Base-by-base conservation (phyloP, 2,888 invertebrate species). In the Camptogramma bilineatum region DNA sequence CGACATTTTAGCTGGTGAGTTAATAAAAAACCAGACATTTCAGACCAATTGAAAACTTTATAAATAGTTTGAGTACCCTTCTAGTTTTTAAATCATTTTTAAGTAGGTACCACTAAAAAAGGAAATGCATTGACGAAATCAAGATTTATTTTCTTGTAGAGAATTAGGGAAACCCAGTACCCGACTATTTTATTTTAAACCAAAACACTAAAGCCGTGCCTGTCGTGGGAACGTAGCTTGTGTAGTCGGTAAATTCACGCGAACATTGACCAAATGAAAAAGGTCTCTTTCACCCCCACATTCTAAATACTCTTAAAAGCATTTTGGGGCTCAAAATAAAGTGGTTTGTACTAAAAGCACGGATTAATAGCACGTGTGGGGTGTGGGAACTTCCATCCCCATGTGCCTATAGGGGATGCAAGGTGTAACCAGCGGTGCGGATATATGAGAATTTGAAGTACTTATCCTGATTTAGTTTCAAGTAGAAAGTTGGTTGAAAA, bases 161-260 rank as follows among this genome's bases (percentile, higher is more conserved):
- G 16, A 42, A 17, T 44, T 44, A 16, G 17, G 16, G 17, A 44
- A 17, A 44, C 16, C 4, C 4, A 44, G 16, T 44, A 16, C 13
- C 44, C 16, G 13, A 5, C 10, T 44, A 0, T 44, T 44, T 42
- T 16, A 17, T 44, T 5, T 44, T 44, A 18, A 39, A 39, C 28
- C n/a, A 9, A 31, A 21, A 48, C n/a, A 21, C 18, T 31, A 52
- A 8, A 52, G 28, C 54, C 48, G 62, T 66, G 53, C 54, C 51
- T 52, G 51, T 81, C 85, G 84, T 89, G 87, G 82, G 86, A 88
- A 86, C 79, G 74, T 72, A 44, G 17, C 13, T 44, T 17, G 5
- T 44, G 76, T 80, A 78, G 81, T 80, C 72, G 81, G 77, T 76
- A 81, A 79, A 81, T 87, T 87, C 87, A 82, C 87, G 88, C 84